Base-by-base conservation (phyloP, 2,888 invertebrate species). In the Serripes groenlandicus region DNA sequence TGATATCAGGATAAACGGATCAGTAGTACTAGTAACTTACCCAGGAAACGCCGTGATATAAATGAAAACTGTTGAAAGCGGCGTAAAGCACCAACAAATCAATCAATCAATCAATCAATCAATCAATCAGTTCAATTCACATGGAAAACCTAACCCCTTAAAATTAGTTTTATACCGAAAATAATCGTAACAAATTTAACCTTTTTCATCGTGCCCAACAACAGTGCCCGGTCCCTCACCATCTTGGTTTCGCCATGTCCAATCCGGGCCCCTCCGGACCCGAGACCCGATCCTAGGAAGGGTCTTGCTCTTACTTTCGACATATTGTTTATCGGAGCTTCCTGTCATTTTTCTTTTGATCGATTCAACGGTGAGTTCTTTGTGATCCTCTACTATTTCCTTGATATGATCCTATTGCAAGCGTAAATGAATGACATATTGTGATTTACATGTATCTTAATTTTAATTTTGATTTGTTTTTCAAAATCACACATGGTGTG, bases 161-260 rank as follows among this genome's bases (percentile, higher is more conserved):
- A 18, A 15, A 18, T 42, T 18, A 15, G 42, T 42, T 42, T 42
- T 42, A 42, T 42, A 42, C 18, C 42, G 42, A 58, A 26, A 58
- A 58, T 18, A 23, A n/a, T 66, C n/a, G n/a, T n/a, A n/a, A n/a
- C n/a, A n/a, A n/a, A n/a, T n/a, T n/a, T n/a, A n/a, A 71, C 71
- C 54, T 2, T 1, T 15, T 7, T 56, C 71, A 69, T 69, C 49
- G n/a, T 75, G 75, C 2, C 75, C 75, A 66, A 75, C 52, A 35
- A 75, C 56, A 5, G 75, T 75, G 3, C 75, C 75, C 11, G 68
- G 75, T 54, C 75, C 75, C 7, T 35, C 23, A 21, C 68, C 32
- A 32, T 75, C 75, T 37, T 68, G 75, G 54, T 75, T 37, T 32
- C 35, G 23, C 66, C 68, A 68, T 1, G 15, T 32, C 75, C 75